These are phyloP conservation scores for Onychostoma macrolepis DNA, from an alignment of 2,113 vertebrate species.

Conservation along the genomic window DNA sequence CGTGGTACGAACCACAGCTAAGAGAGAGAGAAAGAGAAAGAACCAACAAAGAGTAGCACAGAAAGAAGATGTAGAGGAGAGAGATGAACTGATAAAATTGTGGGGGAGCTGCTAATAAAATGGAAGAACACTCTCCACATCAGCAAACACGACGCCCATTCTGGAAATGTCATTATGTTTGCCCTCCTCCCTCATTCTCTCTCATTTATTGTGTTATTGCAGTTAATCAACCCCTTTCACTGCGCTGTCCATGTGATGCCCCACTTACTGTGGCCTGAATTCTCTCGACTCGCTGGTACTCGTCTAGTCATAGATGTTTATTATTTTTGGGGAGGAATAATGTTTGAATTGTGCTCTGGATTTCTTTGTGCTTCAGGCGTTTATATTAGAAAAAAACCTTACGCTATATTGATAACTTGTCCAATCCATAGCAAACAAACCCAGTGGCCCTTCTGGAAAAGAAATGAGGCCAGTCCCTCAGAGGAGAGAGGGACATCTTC, in stretches of 20 bases:
- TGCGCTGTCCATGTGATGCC: slow-evolving; percentile 11
- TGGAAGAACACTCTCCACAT: slow-evolving; percentile 67
- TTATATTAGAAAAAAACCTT: slow-evolving; percentile 6
- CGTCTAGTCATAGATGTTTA: slow-evolving; percentile 9
- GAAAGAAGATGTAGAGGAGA: slow-evolving; percentile 23
- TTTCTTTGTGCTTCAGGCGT: slow-evolving; percentile 26
- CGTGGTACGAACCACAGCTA: slow-evolving; percentile 64
- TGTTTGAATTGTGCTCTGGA: slow-evolving; percentile 26
- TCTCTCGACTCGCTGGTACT: slow-evolving; percentile 4
- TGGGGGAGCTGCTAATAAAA: slow-evolving; percentile 60
- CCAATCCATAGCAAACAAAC: slow-evolving; percentile 13
- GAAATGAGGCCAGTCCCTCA: background rate
- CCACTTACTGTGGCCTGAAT: slow-evolving; percentile 29
- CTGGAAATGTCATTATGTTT: slow-evolving; percentile 65
- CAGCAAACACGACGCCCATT: slow-evolving; percentile 68
- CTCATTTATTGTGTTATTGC: slow-evolving; percentile 31
- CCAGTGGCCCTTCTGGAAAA: slow-evolving; percentile 25
- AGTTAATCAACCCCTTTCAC: slow-evolving; percentile 36
- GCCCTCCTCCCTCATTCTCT: slow-evolving; percentile 25
- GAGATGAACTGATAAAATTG: slow-evolving; percentile 17
- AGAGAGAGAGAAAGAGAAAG: slow-evolving; percentile 39
- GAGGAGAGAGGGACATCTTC: background rate
- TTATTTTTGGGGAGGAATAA: background rate
- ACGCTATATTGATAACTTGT: background rate
- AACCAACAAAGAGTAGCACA: slow-evolving; percentile 12